Percentiles rank a stretch among this genome's conserved stretches.
Conservation (phyloP, 1,140 invertebrate genomes). For the Heliothis virescens region DNA sequence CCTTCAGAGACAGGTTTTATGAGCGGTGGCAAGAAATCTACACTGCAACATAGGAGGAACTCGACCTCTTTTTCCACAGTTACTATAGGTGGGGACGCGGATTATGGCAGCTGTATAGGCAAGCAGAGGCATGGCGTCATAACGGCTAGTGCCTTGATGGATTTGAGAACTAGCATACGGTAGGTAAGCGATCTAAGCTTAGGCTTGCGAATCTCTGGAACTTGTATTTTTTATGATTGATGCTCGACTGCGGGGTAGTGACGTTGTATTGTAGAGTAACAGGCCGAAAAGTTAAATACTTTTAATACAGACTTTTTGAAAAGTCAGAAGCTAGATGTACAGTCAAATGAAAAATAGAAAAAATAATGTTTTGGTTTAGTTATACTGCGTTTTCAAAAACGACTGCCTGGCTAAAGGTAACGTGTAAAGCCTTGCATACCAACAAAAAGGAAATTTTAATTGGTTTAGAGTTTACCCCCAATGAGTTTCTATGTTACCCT, state of each 20-base stretch:
- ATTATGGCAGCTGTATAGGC: slow-evolving; percentile 55
- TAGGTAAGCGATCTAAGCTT: slow-evolving; percentile 56
- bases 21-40: slow-evolving; percentile 66
- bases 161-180: slow-evolving; percentile 81
- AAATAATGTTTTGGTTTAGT: too few relatives aligned
- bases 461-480: too few relatives aligned
- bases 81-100: slow-evolving; percentile 71
- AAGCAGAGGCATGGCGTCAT: slow-evolving; percentile 78
- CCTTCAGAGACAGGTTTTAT: slow-evolving; percentile 60
- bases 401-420: too few relatives aligned
- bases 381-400: too few relatives aligned
- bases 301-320: too few relatives aligned
- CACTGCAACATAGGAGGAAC: slow-evolving; percentile 72
- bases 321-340: too few relatives aligned
- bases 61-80: slow-evolving; percentile 79
- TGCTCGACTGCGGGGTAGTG: slow-evolving; percentile 2
- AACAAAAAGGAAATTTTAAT: too few relatives aligned
- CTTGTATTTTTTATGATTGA: slow-evolving; percentile 6
- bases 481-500: not conserved
- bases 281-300: too few relatives aligned
- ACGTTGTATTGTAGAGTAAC: too few relatives aligned
- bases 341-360: too few relatives aligned
- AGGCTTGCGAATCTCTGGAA: slow-evolving; percentile 42
- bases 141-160: slow-evolving; percentile 82
- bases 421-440: too few relatives aligned